Evolutionary conservation across 1,140 invertebrate genomes (phyloP).

Genomic region (Protaetia brevitarsis): DNA sequence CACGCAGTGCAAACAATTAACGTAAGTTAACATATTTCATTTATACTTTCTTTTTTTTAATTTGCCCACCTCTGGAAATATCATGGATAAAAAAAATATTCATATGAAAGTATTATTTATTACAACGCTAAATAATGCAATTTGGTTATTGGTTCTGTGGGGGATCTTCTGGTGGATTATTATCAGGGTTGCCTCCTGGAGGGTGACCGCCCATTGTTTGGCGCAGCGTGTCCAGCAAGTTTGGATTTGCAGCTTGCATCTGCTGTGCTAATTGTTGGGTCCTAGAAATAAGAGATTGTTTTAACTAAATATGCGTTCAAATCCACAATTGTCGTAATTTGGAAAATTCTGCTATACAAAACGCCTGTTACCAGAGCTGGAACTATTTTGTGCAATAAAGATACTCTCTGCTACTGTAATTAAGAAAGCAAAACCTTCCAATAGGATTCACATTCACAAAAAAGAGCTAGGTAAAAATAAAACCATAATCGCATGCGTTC

Average conservation of each 20-base stretch:
- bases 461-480: too few relatives aligned
- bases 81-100: too few relatives aligned
- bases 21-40: too few relatives aligned
- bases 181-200: background rate
- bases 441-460: too few relatives aligned
- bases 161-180: background rate
- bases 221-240: constrained; percentile 64
- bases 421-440: too few relatives aligned
- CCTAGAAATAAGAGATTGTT: constrained; percentile 53
- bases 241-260: constrained; percentile 66
- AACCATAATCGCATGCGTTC: background rate
- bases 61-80: too few relatives aligned
- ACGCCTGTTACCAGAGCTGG: too few relatives aligned
- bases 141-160: background rate
- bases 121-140: background rate
- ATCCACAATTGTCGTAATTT: background rate
- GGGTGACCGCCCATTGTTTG: background rate
- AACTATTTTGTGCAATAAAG: too few relatives aligned
- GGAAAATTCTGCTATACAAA: background rate
- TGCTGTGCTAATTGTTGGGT: constrained; percentile 67
- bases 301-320: background rate
- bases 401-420: too few relatives aligned
- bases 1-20: too few relatives aligned
- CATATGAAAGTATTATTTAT: background rate
- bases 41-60: too few relatives aligned